A percentile compares a stretch with the other conserved stretches of the same genome.
These are phyloP conservation scores for Gymnocheta viridis DNA, from an alignment of 2,888 invertebrate genomes.

Conservation along the genomic window DNA sequence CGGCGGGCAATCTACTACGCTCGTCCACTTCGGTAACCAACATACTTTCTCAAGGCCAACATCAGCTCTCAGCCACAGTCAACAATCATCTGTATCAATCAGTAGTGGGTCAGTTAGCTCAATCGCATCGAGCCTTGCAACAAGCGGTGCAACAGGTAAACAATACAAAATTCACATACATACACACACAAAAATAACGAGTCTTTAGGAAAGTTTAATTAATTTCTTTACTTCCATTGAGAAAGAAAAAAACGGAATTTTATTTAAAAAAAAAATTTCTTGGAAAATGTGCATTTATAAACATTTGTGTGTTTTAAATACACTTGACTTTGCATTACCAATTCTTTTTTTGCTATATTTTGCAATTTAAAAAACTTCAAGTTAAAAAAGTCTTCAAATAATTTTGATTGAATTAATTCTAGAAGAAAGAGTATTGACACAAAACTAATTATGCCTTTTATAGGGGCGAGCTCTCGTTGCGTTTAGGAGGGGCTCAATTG, in stretches of 20 bases:
- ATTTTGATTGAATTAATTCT: too few species aligned
- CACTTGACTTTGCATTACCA: too few species aligned
- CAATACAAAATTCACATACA: conserved; percentile 68
- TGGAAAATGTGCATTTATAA: too few species aligned
- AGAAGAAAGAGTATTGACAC: too few species aligned
- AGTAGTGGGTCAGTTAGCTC: conserved; percentile 86
- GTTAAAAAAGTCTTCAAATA: too few species aligned
- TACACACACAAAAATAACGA: background rate
- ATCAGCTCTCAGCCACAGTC: conserved; percentile 88
- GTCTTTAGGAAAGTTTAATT: background rate
- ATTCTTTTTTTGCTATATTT: too few species aligned
- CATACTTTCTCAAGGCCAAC: conserved; percentile 85
- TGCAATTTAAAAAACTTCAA: too few species aligned
- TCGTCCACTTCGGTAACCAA: conserved; percentile 82
- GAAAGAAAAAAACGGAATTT: background rate
- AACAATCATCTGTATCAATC: conserved; percentile 83
- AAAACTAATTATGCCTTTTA: too few species aligned
- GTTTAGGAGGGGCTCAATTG: too few species aligned
- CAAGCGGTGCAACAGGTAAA: conserved; percentile 83
- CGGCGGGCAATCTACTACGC: conserved; percentile 81
- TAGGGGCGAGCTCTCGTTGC: too few species aligned
- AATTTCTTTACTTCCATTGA: background rate
- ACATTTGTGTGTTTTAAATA: too few species aligned
- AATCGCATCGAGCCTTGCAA: conserved; percentile 85
- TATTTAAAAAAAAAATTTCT: too few species aligned